Evolutionary conservation across 2,113 vertebrate genomes (phyloP), one percentile per base, ranked within the genome.

Genomic region (Nothocercus julius): DNA sequence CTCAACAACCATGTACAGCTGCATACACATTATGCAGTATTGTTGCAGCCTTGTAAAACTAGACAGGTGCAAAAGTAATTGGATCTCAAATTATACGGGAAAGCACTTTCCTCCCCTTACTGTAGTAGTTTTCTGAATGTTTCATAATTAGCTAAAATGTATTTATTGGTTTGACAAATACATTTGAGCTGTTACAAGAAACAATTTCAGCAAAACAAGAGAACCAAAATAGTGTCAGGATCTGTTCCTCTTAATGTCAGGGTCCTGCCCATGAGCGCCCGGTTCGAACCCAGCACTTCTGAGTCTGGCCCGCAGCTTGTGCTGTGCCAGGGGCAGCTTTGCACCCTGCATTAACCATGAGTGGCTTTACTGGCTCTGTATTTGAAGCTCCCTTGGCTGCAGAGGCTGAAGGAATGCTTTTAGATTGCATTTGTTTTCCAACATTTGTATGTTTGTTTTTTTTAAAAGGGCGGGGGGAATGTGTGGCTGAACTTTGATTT

Each of bases 371-470:
- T 51, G 80, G 61, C 28, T 59, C 40, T 30, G 66, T 34, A 18
- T 44, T 62, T 79, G 66, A 36, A 38, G 49, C 42, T 44, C 11
- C 47, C 58, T 89, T 66, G 83, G 85, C 77, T 75, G 67, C 79
- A 67, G 66, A 66, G 67, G 53, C 77, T 67, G 69, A 56, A 5
- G 84, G 38, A 63, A 63, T 91, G 85, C 82, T 85, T 76, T 92
- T 73, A 76, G 67, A 56, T 54, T 30, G 53, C 66, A 66, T 88
- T 93, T 94, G 59, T 74, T 93, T 95, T 81, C 54, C 54, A 58
- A 84, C 76, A 11, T 45, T 67, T 38, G 51, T 94, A 88, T 88
- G 80, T 30, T 83, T 85, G 87, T 66, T 30, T 51, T 44, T 44
- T 15, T 42, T 49, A 44, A 34, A 47, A 27, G 47, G 24, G 24